Base-by-base conservation (phyloP, 2,113 vertebrate genomes). In the Seriola aureovittata region DNA sequence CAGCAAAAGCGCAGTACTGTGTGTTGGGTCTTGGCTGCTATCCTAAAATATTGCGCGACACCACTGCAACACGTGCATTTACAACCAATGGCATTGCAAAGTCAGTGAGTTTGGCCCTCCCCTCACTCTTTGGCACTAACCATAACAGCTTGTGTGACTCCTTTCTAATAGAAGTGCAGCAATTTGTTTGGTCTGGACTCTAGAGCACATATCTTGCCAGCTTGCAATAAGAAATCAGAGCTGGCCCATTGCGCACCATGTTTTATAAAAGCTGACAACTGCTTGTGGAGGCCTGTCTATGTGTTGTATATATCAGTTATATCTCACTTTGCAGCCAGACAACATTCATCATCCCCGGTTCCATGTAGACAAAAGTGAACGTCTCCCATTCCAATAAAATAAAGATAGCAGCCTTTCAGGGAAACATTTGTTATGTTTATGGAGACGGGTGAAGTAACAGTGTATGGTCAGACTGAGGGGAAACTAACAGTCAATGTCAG, bases 221-320 rank as follows among this genome's bases (percentile, higher is more conserved):
- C 63, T 13, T 34, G 66, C 70, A 76, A 63, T 74, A 57, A 81
- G 68, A 75, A 87, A 44, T 71, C 32, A 52, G 67, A 75, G 32
- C 34, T 23, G 32, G 79, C 46, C 71, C 64, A 65, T 78, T 81
- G 72, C 73, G 64, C n/a, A 4, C 44, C 59, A 66, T 88, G 78
- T 85, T 86, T 90, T 78, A 85, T 90, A 67, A 75, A 84, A 80
- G 73, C 85, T 85, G 84, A 87, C 85, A 86, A 68, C 73, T 81
- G 85, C 75, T 85, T 78, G 70, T 77, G 67, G 68, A 78, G 70
- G 46, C 69, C 74, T 71, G 89, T 54, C 65, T 65, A 0, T 78
- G 77, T 81, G 67, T 63, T 81, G 67, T 66, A 25, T 71, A 75
- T 75, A 79, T 85, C 74, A 82, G 62, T 48, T 66, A 86, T 90